phyloP scores from a whole-genome alignment of 2,113 vertebrate species.

The Lates calcarifer region DNA sequence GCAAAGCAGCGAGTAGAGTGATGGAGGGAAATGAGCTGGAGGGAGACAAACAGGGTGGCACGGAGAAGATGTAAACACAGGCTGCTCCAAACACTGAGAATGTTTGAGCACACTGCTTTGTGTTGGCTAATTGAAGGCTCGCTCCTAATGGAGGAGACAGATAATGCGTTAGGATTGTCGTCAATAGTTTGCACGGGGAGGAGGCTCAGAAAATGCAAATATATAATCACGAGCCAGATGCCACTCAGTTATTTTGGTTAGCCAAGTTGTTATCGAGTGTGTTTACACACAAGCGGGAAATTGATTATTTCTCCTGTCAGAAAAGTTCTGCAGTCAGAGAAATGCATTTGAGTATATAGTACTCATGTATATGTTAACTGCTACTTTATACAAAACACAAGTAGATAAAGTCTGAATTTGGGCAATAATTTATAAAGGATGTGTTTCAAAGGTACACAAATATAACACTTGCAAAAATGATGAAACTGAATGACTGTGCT shows the following conservation, averaged over 20 bases:
- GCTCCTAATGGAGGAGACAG: conserved; percentile 46
- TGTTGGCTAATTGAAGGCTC: conserved; percentile 46
- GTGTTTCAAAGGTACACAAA: not conserved
- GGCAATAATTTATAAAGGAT: conserved; percentile 10
- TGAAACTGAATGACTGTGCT: not conserved
- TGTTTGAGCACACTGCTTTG: conserved; percentile 41
- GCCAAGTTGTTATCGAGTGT: conserved; percentile 12
- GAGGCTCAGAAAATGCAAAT: conserved; percentile 53
- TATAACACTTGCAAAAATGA: not conserved
- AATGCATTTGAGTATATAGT: not conserved
- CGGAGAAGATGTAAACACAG: conserved; percentile 53
- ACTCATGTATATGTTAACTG: not conserved
- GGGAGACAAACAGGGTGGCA: conserved; percentile 25
- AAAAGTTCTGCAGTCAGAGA: conserved; percentile 1
- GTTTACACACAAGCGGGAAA: conserved; percentile 21
- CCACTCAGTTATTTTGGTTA: conserved; percentile 26
- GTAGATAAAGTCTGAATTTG: not conserved
- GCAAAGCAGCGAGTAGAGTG: not conserved
- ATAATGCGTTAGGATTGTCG: conserved; percentile 38
- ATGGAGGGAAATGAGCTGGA: conserved; percentile 10
- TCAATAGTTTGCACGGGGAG: conserved; percentile 34
- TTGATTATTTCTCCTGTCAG: conserved; percentile 25
- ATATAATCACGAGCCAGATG: conserved; percentile 53
- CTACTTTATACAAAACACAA: conserved; percentile 9
- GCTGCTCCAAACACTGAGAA: conserved; percentile 34